These are phyloP conservation scores for Sebastes diaconus DNA, from an alignment of 2,797 vertebrate species.

Conservation along the genomic window DNA sequence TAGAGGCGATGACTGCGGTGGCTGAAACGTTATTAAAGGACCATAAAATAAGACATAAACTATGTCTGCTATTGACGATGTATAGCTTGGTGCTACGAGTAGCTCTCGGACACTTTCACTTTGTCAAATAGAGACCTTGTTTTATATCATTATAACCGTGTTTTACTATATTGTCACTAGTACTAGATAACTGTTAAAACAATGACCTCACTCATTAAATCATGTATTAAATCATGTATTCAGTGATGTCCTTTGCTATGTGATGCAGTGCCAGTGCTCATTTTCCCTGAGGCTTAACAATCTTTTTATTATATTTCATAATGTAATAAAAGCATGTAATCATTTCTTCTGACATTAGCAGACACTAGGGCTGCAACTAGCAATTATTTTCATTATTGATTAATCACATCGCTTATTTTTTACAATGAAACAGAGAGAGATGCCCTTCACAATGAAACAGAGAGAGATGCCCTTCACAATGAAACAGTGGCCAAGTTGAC, in stretches of 20 bases:
- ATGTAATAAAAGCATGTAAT: not conserved
- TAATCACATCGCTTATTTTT: not conserved
- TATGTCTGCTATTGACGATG: too few relatives aligned
- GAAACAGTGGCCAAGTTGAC: not conserved
- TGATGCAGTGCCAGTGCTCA: not conserved
- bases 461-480: not conserved
- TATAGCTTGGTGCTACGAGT: too few relatives aligned
- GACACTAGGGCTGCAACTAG: not conserved
- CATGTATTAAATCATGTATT: not conserved
- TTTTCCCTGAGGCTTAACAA: not conserved
- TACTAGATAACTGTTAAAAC: not conserved
- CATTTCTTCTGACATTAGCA: not conserved
- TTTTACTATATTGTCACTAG: not conserved
- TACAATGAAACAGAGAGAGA: not conserved
- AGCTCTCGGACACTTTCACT: too few relatives aligned
- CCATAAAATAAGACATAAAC: too few relatives aligned
- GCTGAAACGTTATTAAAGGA: too few relatives aligned
- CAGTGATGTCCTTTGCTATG: not conserved
- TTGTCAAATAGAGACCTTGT: too few relatives aligned
- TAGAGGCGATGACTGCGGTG: too few relatives aligned
- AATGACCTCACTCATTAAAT: not conserved
- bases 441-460: not conserved
- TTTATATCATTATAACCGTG: not conserved
- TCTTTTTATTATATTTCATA: not conserved
- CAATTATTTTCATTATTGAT: not conserved